These are phyloP conservation scores for Drosophila takahashii DNA, from an alignment of 1,140 invertebrate genomes.

Conservation along the genomic window DNA sequence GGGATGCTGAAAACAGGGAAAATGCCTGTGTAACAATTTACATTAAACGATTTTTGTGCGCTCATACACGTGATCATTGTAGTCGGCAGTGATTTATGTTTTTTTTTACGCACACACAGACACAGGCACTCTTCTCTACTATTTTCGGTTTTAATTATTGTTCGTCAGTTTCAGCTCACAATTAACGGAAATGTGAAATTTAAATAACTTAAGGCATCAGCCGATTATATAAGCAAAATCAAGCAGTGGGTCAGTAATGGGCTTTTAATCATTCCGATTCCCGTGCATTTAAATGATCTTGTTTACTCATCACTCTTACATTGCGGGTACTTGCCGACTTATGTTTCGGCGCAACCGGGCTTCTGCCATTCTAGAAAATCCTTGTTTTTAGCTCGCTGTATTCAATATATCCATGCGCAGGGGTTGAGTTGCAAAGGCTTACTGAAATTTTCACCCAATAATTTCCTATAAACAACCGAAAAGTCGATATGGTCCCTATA, in stretches of 20 bases:
- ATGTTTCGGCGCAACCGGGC: conserved; percentile 74
- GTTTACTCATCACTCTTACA: conserved; percentile 61
- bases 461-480: conserved; percentile 44
- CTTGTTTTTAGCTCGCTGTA: conserved; percentile 1
- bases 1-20: conserved; percentile 33
- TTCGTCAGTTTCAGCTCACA: conserved; percentile 31
- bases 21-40: conserved; percentile 32
- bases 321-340: conserved; percentile 69
- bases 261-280: conserved; percentile 11
- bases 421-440: conserved; percentile 25
- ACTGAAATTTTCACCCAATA: conserved; percentile 51
- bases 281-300: not conserved
- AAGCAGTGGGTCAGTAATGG: conserved; percentile 33
- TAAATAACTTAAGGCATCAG: conserved; percentile 58
- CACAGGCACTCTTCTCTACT: conserved; percentile 6
- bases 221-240: conserved; percentile 58
- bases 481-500: conserved; percentile 55
- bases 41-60: conserved; percentile 43
- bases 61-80: conserved; percentile 62
- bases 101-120: conserved; percentile 17
- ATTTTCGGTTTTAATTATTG: conserved; percentile 49
- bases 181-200: conserved; percentile 75
- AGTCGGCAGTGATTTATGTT: conserved; percentile 62
- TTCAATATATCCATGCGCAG: conserved; percentile 53
- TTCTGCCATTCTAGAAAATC: conserved; percentile 64